phyloP scores from a whole-genome alignment of 2,113 vertebrate genomes.

The Dendropsophus ebraccatus region DNA sequence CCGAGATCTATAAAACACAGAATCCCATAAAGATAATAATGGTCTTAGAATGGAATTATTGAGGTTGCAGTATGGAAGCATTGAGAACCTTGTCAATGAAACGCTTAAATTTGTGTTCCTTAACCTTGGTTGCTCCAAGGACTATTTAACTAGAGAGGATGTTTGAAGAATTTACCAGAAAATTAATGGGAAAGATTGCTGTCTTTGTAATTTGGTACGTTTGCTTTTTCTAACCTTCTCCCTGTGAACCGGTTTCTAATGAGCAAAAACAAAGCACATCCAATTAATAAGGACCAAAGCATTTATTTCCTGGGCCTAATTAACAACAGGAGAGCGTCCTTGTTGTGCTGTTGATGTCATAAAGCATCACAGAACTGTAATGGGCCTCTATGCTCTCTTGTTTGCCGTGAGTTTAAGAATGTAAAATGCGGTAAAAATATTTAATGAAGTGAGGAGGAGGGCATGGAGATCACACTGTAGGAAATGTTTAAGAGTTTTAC shows the following conservation, averaged over 20 bases:
- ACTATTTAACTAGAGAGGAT: conserved; percentile 19
- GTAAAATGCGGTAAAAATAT: conserved; percentile 50
- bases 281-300: conserved; percentile 62
- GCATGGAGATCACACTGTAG: neutral
- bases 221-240: conserved; percentile 57
- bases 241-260: conserved; percentile 55
- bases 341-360: conserved; percentile 49
- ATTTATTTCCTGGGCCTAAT: conserved; percentile 58
- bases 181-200: conserved; percentile 47
- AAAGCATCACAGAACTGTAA: conserved; percentile 48
- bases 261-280: conserved; percentile 59
- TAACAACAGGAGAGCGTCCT: conserved; percentile 57
- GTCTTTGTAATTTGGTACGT: conserved; percentile 45
- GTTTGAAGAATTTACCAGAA: conserved; percentile 14
- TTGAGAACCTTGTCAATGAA: neutral
- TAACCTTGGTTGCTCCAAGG: conserved; percentile 33
- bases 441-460: conserved; percentile 42
- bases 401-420: conserved; percentile 25
- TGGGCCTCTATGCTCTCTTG: neutral
- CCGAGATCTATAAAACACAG: neutral
- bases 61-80: neutral
- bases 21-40: neutral
- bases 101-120: neutral
- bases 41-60: neutral
- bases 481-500: conserved; percentile 35